Conservation (phyloP, 1,140 invertebrate genomes). For the Palaemon carinicauda region DNA sequence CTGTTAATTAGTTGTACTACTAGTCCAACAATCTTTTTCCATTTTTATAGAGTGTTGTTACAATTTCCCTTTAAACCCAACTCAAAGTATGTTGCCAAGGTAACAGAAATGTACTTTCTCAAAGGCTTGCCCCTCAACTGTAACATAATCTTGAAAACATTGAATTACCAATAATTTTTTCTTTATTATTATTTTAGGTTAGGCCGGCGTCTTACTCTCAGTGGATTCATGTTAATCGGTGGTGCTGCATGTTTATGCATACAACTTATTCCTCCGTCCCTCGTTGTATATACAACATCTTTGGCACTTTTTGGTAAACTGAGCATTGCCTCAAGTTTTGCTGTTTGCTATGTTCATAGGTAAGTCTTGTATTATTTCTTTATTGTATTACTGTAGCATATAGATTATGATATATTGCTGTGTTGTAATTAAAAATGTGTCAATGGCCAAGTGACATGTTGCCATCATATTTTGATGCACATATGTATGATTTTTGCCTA, state of each 20-base stretch:
- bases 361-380: neutral
- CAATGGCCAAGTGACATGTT: too few relatives aligned
- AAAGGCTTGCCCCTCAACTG: too few relatives aligned
- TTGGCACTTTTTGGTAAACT: slow-evolving; percentile 66
- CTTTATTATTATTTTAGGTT: slow-evolving; percentile 31
- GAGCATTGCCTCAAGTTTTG: slow-evolving; percentile 64
- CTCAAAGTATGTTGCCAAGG: too few relatives aligned
- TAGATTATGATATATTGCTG: neutral
- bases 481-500: too few relatives aligned
- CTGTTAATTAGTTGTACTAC: too few relatives aligned
- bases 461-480: too few relatives aligned
- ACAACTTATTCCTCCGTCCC: slow-evolving; percentile 26
- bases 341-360: slow-evolving; percentile 65
- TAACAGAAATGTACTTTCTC: too few relatives aligned
- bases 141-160: neutral
- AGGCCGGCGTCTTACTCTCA: slow-evolving; percentile 49
- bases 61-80: too few relatives aligned
- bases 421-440: neutral
- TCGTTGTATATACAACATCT: slow-evolving; percentile 10
- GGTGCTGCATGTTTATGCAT: slow-evolving; percentile 49
- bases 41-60: too few relatives aligned
- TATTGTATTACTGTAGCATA: too few relatives aligned
- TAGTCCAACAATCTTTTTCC: too few relatives aligned
- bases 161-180: neutral
- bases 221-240: slow-evolving; percentile 44